A percentile compares a stretch with the other conserved stretches of the same genome.
Conservation (phyloP, 2,797 vertebrate genomes). For the Eulemur coronatus region DNA sequence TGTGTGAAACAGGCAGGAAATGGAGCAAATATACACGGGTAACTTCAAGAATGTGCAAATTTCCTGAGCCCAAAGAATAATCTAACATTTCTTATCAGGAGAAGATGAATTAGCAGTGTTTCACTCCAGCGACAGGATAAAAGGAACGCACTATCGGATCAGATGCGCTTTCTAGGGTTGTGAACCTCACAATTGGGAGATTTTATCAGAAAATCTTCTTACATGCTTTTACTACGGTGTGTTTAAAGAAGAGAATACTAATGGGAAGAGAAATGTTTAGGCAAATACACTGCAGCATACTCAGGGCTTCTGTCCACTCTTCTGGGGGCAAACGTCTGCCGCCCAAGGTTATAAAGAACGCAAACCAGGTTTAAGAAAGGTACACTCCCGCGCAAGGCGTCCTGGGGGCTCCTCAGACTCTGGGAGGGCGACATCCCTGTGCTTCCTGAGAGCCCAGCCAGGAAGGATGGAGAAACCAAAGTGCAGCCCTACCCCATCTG, state of each 20-base stretch:
- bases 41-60: background rate
- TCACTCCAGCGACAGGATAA: rapidly evolving
- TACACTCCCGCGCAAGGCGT: rapidly evolving
- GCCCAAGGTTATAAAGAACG: rapidly evolving
- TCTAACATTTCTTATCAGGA: background rate
- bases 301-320: rapidly evolving
- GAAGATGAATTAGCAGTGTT: background rate
- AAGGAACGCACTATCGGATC: too few relatives aligned
- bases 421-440: rapidly evolving
- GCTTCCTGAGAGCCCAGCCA: background rate
- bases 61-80: background rate
- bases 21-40: rapidly evolving
- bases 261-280: background rate
- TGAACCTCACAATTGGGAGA: background rate
- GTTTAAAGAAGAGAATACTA: background rate
- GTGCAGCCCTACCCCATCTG: background rate
- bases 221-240: background rate
- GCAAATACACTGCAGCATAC: rapidly evolving
- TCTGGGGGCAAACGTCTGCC: background rate
- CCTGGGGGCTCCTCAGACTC: too few relatives aligned
- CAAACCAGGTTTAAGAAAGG: background rate
- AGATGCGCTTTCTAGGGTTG: background rate
- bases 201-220: background rate
- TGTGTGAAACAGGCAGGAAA: background rate
- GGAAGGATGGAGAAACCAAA: rapidly evolving